A percentile compares a stretch with the other conserved stretches of the same genome.
Conservation (phyloP, 2,113 vertebrate species). For the Telmatochromis sp. region DNA sequence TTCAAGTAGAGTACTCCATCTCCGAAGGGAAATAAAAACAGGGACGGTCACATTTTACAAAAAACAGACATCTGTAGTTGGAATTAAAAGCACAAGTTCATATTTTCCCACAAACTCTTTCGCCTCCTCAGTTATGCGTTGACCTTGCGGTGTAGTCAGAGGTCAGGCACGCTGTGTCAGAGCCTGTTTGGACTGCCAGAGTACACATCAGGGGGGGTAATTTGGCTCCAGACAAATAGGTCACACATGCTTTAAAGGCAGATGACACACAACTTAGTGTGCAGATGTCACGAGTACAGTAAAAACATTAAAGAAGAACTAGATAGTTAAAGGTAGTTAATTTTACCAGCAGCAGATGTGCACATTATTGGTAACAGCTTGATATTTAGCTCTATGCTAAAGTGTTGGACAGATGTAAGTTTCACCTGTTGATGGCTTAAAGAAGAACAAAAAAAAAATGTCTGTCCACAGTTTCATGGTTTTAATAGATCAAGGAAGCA, state of each 20-base stretch:
- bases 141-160: not conserved
- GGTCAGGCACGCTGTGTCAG: slow-evolving; percentile 27
- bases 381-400: not conserved
- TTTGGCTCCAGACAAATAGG: slow-evolving; percentile 8
- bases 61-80: not conserved
- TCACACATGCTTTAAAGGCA: not conserved
- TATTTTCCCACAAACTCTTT: not conserved
- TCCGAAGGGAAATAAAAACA: not conserved
- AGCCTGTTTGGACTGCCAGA: not conserved
- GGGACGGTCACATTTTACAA: not conserved
- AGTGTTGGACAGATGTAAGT: not conserved
- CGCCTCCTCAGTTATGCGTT: not conserved
- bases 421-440: not conserved
- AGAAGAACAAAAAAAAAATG: not conserved
- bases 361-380: not conserved
- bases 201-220: not conserved
- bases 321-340: not conserved
- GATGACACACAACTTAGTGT: not conserved
- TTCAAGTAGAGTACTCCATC: not conserved
- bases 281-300: not conserved
- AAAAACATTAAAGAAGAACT: not conserved
- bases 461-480: not conserved
- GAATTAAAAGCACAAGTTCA: not conserved
- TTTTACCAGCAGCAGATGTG: not conserved
- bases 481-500: not conserved